Evolutionary conservation across 2,797 vertebrate species (phyloP), one percentile per base, ranked within the genome.

Genomic region (Cetoscarus ocellatus): DNA sequence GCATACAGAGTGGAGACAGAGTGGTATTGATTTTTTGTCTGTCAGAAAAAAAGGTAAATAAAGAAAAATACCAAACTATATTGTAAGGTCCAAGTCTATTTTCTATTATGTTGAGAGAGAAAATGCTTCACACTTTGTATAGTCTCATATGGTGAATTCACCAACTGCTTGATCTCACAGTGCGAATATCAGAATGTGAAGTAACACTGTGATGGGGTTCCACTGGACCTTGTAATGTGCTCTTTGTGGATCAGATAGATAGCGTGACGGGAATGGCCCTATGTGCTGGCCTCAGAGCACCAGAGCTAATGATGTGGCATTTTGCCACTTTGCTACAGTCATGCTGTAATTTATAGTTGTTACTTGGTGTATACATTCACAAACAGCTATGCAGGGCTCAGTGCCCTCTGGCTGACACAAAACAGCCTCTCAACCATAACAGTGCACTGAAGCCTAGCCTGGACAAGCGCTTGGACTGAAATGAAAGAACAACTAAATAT

Each of bases 291-390:
- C 64, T 69, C 61, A 75, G 59, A 73, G 50, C 50, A 73, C 69
- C 62, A 67, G 52, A 81, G 65, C 73, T 85, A 88, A 87, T 79
- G 77, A 88, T 82, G 79, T 89, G 88, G 85, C 85, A 80, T 73
- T 72, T 43, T 87, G 83, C 86, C 87, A 86, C 63, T 49, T 38
- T 77, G 75, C 50, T 68, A 61, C 48, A 84, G 55, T 80, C 61
- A 67, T 64, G 73, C 63, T 79, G 80, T 78, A 81, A 89, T 86
- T 87, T 84, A 86, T 87, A 85, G 79, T 67, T 75, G 67, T 73
- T 84, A 77, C 56, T 27, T 54, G 58, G 73, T 88, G 78, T 90
- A 89, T 89, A 88, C 79, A 74, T 87, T 83, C 83, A 86, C 75
- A 87, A 82, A 87, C 84, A 86, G 75, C 47, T 39, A 50, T 44